A percentile compares a stretch with the other conserved stretches of the same genome.
These are phyloP conservation scores for Etheostoma spectabile DNA, from an alignment of 2,113 vertebrate genomes.

Conservation along the genomic window DNA sequence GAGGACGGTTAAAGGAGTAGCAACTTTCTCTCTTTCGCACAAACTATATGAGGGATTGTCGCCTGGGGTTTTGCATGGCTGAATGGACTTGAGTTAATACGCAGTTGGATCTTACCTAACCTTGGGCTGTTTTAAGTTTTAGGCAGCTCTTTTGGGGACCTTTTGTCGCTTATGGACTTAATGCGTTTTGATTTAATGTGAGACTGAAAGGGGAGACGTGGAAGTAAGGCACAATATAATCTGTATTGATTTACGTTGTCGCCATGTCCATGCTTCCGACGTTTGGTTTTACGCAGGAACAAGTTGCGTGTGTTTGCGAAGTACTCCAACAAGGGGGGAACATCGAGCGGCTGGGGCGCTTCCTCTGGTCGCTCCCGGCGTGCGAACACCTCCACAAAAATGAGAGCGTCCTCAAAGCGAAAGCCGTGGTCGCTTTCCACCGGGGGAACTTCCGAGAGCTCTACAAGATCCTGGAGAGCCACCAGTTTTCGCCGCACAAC, in stretches of 20 bases:
- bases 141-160: constrained; percentile 36
- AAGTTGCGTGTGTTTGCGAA: constrained; percentile 94
- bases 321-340: constrained; percentile 94
- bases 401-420: constrained; percentile 93
- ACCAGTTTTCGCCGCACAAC: constrained; percentile 94
- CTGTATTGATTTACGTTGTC: constrained; percentile 62
- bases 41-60: constrained; percentile 77
- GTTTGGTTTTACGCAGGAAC: constrained; percentile 95
- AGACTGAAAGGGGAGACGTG: constrained; percentile 68
- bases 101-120: constrained; percentile 71
- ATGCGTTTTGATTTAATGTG: constrained; percentile 72
- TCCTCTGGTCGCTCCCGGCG: constrained; percentile 93
- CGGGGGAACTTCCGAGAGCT: constrained; percentile 93
- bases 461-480: constrained; percentile 93
- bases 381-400: constrained; percentile 96
- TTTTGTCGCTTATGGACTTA: constrained; percentile 74
- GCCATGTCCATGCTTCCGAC: constrained; percentile 96
- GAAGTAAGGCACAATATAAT: constrained; percentile 69
- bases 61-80: constrained; percentile 71
- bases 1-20: constrained; percentile 77
- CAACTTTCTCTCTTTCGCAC: constrained; percentile 74
- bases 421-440: constrained; percentile 93
- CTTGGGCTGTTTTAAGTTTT: constrained; percentile 39
- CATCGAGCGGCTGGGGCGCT: constrained; percentile 92
- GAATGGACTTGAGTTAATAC: constrained; percentile 74